Evolutionary conservation across 2,113 vertebrate genomes (phyloP).

Genomic region (Coracopsis vasa): DNA sequence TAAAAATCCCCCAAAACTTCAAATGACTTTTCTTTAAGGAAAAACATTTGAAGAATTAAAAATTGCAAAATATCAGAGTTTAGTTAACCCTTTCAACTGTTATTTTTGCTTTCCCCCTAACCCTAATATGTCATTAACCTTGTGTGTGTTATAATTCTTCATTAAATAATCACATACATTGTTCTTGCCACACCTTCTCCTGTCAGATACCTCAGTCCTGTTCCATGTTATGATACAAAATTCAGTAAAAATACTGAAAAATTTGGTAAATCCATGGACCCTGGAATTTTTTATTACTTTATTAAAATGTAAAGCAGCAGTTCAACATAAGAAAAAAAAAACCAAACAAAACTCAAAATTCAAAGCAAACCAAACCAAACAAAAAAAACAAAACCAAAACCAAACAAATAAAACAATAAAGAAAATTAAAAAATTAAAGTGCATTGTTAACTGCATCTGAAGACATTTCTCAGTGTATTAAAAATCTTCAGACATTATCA

Average conservation of each 20-base stretch:
- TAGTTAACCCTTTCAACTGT: not conserved
- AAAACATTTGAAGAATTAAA: not conserved
- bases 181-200: not conserved
- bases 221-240: not conserved
- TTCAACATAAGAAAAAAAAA: not conserved
- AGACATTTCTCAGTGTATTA: not conserved
- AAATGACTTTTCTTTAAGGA: not conserved
- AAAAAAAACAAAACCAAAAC: not conserved
- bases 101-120: not conserved
- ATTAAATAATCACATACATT: not conserved
- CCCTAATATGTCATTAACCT: not conserved
- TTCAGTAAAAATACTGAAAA: not conserved
- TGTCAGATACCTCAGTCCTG: not conserved
- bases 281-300: not conserved
- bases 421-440: rapidly evolving
- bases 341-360: too few relatives aligned
- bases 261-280: not conserved
- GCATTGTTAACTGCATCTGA: not conserved
- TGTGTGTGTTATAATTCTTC: not conserved
- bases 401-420: not conserved
- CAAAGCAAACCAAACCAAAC: not conserved
- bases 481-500: not conserved
- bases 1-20: rapidly evolving
- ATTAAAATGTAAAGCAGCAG: not conserved
- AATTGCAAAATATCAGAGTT: not conserved